Percentiles rank a stretch among this genome's conserved stretches.
Evolutionary conservation across 2,888 invertebrate genomes (phyloP).

Genomic region (Timema podura): DNA sequence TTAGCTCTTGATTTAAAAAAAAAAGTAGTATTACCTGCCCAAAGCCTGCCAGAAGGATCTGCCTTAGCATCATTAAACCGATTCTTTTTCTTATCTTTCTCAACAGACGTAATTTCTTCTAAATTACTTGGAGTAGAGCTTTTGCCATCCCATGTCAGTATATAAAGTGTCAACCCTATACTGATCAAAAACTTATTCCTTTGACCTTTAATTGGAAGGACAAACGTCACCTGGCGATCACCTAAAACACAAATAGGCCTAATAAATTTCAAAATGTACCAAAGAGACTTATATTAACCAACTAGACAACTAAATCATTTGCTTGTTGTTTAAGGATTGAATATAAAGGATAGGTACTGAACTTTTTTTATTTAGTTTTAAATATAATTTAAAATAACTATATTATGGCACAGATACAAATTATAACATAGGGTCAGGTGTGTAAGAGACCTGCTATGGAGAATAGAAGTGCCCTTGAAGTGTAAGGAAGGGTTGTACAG

Average conservation of each 20-base stretch:
- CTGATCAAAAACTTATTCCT: slow-evolving; percentile 60
- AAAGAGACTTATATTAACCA: not conserved
- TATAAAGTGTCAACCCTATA: slow-evolving; percentile 53
- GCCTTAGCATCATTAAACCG: slow-evolving; percentile 48
- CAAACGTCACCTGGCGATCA: slow-evolving; percentile 48
- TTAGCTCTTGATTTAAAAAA: too few relatives aligned
- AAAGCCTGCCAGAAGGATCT: slow-evolving; percentile 63
- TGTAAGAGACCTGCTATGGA: too few relatives aligned
- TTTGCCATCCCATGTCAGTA: slow-evolving; percentile 62
- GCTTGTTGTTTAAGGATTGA: too few relatives aligned
- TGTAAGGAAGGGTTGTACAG: too few relatives aligned
- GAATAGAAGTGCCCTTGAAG: too few relatives aligned
- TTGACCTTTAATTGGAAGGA: slow-evolving; percentile 60
- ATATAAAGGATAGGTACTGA: too few relatives aligned
- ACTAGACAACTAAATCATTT: not conserved
- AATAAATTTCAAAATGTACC: not conserved
- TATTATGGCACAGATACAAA: not conserved
- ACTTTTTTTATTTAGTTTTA: not conserved
- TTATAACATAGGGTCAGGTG: not conserved
- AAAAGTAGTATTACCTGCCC: slow-evolving; percentile 54
- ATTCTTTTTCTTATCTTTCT: slow-evolving; percentile 40
- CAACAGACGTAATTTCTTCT: slow-evolving; percentile 54
- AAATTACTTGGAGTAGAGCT: slow-evolving; percentile 50
- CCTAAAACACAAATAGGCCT: slow-evolving; percentile 35
- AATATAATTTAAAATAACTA: not conserved